Percentiles rank a stretch among this genome's conserved stretches.
phyloP scores from a whole-genome alignment of 53 echinoderm and acorn worm genomes.

The Arbacia lixula region DNA sequence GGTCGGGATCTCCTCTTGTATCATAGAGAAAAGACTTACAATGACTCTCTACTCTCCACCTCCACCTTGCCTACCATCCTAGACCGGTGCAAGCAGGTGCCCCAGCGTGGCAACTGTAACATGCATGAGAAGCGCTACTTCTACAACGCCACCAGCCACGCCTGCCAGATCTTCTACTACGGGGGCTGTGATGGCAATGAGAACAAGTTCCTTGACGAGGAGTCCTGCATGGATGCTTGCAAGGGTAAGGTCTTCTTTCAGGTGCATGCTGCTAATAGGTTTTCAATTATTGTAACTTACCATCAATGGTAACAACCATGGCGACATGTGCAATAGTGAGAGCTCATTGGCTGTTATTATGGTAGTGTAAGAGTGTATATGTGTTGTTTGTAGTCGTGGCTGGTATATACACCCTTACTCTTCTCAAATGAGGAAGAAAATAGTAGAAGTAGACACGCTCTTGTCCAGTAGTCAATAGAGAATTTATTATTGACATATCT shows the following conservation, averaged over 20 bases:
- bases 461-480: too few species aligned
- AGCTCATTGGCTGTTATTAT: too few species aligned
- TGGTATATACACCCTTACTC: too few species aligned
- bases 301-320: too few species aligned
- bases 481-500: too few species aligned
- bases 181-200: constrained; percentile 79
- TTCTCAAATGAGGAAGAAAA: too few species aligned
- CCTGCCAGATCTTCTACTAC: constrained; percentile 66
- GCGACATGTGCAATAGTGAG: too few species aligned
- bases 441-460: too few species aligned
- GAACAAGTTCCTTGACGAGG: constrained; percentile 57
- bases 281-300: too few species aligned
- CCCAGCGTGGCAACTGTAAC: constrained; percentile 51
- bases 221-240: constrained; percentile 59
- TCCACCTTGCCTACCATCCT: constrained; percentile 24
- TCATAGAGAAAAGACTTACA: constrained; percentile 42
- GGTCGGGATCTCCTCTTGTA: not conserved
- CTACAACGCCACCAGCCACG: constrained; percentile 62
- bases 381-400: too few species aligned
- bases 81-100: constrained; percentile 67
- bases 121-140: constrained; percentile 58
- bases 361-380: too few species aligned
- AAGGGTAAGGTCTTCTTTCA: constrained; percentile 46
- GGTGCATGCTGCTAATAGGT: too few species aligned
- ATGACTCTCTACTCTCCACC: constrained; percentile 38